phyloP scores from a whole-genome alignment of 2,888 invertebrate species.

The Brenthis daphne region DNA sequence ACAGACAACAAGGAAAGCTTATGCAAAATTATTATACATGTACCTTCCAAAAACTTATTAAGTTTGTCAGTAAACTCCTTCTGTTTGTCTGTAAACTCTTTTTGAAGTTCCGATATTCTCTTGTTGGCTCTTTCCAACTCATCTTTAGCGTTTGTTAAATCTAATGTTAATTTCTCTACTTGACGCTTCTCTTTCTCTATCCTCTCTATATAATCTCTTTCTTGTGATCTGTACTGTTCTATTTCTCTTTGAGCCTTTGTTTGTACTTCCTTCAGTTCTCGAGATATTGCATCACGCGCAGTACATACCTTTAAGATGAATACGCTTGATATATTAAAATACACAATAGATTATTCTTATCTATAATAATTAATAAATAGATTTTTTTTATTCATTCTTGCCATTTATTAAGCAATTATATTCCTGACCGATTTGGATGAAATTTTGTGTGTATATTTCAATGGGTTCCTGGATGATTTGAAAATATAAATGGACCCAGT shows the following conservation, averaged over 20 bases:
- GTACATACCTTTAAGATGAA: slow-evolving; percentile 70
- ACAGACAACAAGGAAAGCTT: too few relatives aligned
- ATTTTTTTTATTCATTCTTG: too few relatives aligned
- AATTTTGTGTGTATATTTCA: too few relatives aligned
- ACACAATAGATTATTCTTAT: too few relatives aligned
- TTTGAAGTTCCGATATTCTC: slow-evolving; percentile 80
- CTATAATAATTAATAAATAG: too few relatives aligned
- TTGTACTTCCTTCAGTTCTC: slow-evolving; percentile 81
- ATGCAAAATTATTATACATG: too few relatives aligned
- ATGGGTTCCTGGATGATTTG: too few relatives aligned
- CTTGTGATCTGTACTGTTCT: slow-evolving; percentile 64
- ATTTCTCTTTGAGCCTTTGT: slow-evolving; percentile 64
- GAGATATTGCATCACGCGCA: slow-evolving; percentile 81
- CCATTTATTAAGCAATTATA: too few relatives aligned
- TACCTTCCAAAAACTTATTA: slow-evolving; percentile 50
- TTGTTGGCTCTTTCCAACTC: slow-evolving; percentile 80
- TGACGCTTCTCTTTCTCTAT: slow-evolving; percentile 80
- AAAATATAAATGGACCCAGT: too few relatives aligned
- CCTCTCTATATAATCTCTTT: slow-evolving; percentile 71
- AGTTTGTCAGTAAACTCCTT: slow-evolving; percentile 74
- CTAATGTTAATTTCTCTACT: slow-evolving; percentile 72
- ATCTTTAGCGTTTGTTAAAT: slow-evolving; percentile 72
- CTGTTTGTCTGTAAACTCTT: slow-evolving; percentile 79
- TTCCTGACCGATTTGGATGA: too few relatives aligned
- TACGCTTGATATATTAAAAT: slow-evolving; percentile 50